Percentiles rank a stretch among this genome's conserved stretches.
phyloP scores from a whole-genome alignment of 2,888 invertebrate genomes.

The Arge pagana region DNA sequence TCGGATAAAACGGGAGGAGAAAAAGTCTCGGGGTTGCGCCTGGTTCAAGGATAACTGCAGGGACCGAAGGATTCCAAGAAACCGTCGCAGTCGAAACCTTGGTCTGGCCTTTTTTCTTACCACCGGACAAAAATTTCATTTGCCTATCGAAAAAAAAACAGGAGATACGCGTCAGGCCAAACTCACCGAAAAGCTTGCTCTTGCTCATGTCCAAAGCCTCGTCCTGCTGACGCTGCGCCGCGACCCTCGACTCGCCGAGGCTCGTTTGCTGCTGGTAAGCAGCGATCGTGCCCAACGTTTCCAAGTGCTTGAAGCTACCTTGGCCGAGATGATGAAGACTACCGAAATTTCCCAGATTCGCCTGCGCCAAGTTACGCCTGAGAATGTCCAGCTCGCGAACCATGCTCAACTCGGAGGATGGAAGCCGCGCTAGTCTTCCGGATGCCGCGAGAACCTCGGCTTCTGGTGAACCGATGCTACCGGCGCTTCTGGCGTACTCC shows the following conservation, averaged over 20 bases:
- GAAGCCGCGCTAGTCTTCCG: conserved; percentile 37
- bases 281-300: conserved; percentile 35
- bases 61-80: background rate
- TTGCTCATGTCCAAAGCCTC: conserved; percentile 57
- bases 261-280: conserved; percentile 37
- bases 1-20: conserved; percentile 22
- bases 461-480: conserved; percentile 36
- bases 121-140: too few species aligned
- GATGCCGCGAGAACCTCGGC: conserved; percentile 15
- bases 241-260: conserved; percentile 41
- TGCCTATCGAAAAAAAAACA: too few species aligned
- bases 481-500: conserved; percentile 9
- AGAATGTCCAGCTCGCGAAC: conserved; percentile 50
- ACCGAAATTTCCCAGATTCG: conserved; percentile 44
- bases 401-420: conserved; percentile 45
- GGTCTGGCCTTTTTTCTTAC: too few species aligned
- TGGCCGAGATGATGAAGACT: conserved; percentile 32
- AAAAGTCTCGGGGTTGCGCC: background rate
- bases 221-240: conserved; percentile 51
- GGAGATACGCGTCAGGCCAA: too few species aligned
- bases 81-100: background rate
- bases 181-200: conserved; percentile 53
- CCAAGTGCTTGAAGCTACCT: conserved; percentile 43
- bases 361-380: conserved; percentile 49
- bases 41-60: background rate